These are phyloP conservation scores for Elephantulus edwardii DNA, from an alignment of 2,113 vertebrate genomes.

Conservation along the genomic window DNA sequence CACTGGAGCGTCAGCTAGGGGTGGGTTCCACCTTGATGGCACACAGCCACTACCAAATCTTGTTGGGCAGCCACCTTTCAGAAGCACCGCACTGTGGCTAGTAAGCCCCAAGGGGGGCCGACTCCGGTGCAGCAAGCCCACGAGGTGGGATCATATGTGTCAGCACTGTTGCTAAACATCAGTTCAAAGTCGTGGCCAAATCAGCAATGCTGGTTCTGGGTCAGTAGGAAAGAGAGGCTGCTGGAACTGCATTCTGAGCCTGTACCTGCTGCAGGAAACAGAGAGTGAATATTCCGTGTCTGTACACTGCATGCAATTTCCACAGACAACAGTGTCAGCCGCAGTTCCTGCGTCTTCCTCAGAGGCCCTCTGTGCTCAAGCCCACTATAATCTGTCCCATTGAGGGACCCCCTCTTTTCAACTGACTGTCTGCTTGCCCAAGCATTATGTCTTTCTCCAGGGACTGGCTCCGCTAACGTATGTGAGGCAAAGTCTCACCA, in stretches of 20 bases:
- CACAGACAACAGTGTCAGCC: neutral
- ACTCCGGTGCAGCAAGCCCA: neutral
- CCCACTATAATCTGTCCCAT: too few relatives aligned
- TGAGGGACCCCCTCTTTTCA: too few relatives aligned
- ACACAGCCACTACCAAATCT: too few relatives aligned
- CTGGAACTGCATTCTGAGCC: neutral
- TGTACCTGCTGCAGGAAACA: neutral
- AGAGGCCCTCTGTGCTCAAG: too few relatives aligned
- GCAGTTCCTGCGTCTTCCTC: neutral
- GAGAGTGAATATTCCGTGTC: neutral
- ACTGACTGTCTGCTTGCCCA: too few relatives aligned
- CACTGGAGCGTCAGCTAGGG: too few relatives aligned
- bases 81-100: neutral
- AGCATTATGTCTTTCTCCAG: too few relatives aligned
- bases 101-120: neutral
- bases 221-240: neutral
- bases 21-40: too few relatives aligned
- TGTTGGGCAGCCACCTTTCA: neutral
- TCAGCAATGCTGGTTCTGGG: neutral
- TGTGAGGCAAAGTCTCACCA: too few relatives aligned
- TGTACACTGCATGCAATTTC: neutral
- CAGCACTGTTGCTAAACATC: neutral
- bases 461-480: too few relatives aligned
- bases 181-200: neutral
- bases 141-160: too few relatives aligned